Evolutionary conservation across 92 coral and sea anemone species (phyloP), one percentile per base, ranked within the genome.

Genomic region (Porites lobata): DNA sequence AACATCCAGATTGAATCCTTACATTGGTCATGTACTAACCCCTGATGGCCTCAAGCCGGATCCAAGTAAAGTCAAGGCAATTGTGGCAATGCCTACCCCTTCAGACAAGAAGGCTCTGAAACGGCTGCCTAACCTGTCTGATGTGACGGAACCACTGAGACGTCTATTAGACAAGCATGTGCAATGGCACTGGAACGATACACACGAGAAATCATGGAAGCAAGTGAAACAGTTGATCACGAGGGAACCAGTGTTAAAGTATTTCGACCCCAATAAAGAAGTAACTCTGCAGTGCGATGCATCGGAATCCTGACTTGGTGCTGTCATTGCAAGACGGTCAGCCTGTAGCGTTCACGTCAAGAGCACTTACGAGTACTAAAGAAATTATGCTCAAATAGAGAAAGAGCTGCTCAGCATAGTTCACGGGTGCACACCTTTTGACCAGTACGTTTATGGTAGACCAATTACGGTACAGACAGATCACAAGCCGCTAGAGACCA

Each of bases 1-100:
- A 76, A 76, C 43, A 76, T 76, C 32, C 20, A 57, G 21, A 18
- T 13, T 76, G 50, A 76, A 57, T 53, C 81, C 29, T 61, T 80
- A 79, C 53, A 87, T 87, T 50, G 91, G 87, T 22, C 91, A 87
- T 81, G 38, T 87, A 18, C 81, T 85, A 1, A 70, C 91, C 32
- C 79, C 71, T 15, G 70, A 87, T 57, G 87, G 91, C 17, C 87
- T 87, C 18, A 58, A 62, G 61, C 81, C 73, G 1, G 86, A 87
- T 69, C 91, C 91, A 32, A 69, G 75, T 57, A 87, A 86, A 47
- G 43, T 51, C 78, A 58, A 66, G 24, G 85, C 90, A 17, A 68
- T 68, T 78, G 53, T 63, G 20, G 79, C 47, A 19, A 86, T 86
- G 90, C 72, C 74, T 22, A 69, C 65, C 57, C 84, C 85, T 18